phyloP scores from a whole-genome alignment of 1,140 invertebrate genomes.

The Pseudomyrmex sp. region DNA sequence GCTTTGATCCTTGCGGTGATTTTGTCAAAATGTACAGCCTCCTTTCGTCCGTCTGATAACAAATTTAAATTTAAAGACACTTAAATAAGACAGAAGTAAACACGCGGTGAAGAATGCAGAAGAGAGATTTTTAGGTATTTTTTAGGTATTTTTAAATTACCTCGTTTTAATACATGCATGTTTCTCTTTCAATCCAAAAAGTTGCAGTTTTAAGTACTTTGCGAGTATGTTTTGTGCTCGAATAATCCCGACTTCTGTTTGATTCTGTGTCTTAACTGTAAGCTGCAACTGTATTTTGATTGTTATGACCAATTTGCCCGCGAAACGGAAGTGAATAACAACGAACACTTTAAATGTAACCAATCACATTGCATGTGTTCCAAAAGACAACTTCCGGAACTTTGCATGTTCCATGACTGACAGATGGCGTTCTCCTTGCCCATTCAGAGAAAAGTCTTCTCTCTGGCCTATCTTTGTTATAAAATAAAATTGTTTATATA shows the following conservation, averaged over 20 bases:
- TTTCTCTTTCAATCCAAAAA: conserved; percentile 73
- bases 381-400: too few species aligned
- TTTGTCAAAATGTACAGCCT: conserved; percentile 98
- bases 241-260: not conserved
- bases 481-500: too few species aligned
- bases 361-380: not conserved
- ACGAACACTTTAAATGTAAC: not conserved
- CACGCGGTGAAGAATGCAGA: not conserved
- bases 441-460: too few species aligned
- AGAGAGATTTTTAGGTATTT: not conserved
- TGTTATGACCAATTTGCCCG: conserved; percentile 21
- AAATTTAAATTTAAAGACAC: conserved; percentile 65
- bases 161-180: conserved; percentile 85
- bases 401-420: too few species aligned
- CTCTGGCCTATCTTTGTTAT: too few species aligned
- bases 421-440: too few species aligned
- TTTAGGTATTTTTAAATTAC: conserved; percentile 79
- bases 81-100: not conserved
- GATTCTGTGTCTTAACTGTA: not conserved
- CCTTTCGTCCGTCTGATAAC: conserved; percentile 91
- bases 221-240: too few species aligned
- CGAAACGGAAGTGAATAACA: conserved; percentile 44
- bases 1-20: conserved; percentile 98
- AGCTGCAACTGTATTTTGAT: not conserved
- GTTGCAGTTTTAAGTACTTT: not conserved